Conservation (phyloP, 2,113 vertebrate species). For the Dryoscopus gambensis region DNA sequence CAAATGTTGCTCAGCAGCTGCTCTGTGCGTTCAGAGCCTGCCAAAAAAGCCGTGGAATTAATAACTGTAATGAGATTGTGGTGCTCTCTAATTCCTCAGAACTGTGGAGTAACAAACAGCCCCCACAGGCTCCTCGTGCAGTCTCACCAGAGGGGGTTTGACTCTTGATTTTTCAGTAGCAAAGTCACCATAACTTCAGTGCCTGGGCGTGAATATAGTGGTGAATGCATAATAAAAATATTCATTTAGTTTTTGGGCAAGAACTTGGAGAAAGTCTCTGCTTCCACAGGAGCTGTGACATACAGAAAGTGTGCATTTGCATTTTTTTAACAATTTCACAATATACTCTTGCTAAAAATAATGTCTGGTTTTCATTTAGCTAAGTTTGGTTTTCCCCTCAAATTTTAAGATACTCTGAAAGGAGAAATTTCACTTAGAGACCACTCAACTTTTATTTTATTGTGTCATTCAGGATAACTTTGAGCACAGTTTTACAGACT, state of each 20-base stretch:
- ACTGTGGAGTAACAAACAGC: background rate
- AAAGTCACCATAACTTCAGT: background rate
- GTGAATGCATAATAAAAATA: background rate
- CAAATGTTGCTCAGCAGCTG: background rate
- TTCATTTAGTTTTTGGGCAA: background rate
- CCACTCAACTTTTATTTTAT: background rate
- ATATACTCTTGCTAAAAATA: background rate
- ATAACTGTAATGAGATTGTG: background rate
- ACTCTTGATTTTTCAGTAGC: background rate
- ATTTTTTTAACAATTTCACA: background rate
- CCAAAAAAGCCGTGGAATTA: background rate
- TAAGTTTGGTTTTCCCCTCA: background rate
- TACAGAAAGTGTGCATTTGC: background rate
- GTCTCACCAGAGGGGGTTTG: background rate
- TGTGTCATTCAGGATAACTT: background rate
- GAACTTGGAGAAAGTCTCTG: background rate
- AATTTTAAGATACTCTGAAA: background rate
- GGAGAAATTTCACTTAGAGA: background rate
- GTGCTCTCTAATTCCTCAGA: background rate
- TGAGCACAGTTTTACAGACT: rapidly evolving
- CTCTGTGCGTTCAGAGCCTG: background rate
- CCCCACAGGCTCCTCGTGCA: background rate
- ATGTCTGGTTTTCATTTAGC: background rate
- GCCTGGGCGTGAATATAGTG: background rate
- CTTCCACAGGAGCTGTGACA: background rate